phyloP scores from a whole-genome alignment of 1,140 invertebrate genomes.

The Batillaria attramentaria region DNA sequence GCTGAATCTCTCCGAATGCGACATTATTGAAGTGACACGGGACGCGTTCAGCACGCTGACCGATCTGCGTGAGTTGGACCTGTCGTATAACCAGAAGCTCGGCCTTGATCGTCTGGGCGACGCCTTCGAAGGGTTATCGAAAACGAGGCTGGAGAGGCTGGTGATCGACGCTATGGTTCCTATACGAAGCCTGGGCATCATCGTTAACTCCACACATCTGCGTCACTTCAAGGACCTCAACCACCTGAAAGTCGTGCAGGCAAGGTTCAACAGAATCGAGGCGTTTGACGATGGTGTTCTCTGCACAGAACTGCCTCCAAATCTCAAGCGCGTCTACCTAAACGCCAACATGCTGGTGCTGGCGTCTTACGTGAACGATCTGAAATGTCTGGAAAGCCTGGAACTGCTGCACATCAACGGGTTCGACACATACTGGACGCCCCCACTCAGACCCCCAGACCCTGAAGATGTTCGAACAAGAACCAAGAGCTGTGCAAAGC shows the following conservation, averaged over 20 bases:
- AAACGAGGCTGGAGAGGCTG: slow-evolving; percentile 27
- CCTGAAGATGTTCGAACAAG: background rate
- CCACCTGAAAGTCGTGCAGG: background rate
- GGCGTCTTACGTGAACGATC: slow-evolving; percentile 16
- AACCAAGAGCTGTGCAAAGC: background rate
- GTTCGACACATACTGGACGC: slow-evolving; percentile 17
- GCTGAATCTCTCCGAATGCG: slow-evolving; percentile 36
- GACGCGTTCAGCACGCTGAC: slow-evolving; percentile 18
- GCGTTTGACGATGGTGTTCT: slow-evolving; percentile 10
- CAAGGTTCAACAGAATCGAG: slow-evolving; percentile 14
- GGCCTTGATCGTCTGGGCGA: slow-evolving; percentile 23
- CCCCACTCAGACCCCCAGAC: background rate
- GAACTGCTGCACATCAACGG: background rate
- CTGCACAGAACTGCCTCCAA: slow-evolving; percentile 8
- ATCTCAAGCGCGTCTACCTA: background rate
- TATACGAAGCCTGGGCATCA: slow-evolving; percentile 10
- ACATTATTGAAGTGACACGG: slow-evolving; percentile 20
- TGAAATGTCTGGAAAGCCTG: slow-evolving; percentile 10
- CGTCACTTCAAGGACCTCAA: slow-evolving; percentile 19
- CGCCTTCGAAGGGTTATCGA: slow-evolving; percentile 27
- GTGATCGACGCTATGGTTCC: slow-evolving; percentile 9
- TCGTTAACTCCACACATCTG: slow-evolving; percentile 9
- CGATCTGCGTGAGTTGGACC: slow-evolving; percentile 27
- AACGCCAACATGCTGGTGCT: slow-evolving; percentile 17
- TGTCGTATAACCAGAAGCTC: slow-evolving; percentile 31